A percentile compares a stretch with the other conserved stretches of the same genome.
Evolutionary conservation across 2,113 vertebrate genomes (phyloP).

Genomic region (Lota lota): DNA sequence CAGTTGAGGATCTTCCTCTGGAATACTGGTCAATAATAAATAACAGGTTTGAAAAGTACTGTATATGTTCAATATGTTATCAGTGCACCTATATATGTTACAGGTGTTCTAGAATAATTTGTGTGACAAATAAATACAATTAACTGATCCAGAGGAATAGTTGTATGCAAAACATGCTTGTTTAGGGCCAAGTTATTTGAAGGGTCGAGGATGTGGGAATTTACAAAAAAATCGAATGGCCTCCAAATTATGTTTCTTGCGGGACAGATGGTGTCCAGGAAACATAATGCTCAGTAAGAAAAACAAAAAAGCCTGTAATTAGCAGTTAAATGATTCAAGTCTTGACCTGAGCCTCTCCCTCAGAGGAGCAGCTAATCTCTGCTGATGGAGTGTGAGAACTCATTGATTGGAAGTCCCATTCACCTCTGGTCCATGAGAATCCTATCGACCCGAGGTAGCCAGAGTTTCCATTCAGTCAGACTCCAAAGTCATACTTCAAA

Average conservation of each 20-base stretch:
- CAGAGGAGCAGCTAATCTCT: conserved; percentile 60
- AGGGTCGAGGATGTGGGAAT: too few relatives aligned
- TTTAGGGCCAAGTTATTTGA: too few relatives aligned
- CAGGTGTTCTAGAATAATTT: too few relatives aligned
- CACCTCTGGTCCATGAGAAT: conserved; percentile 45
- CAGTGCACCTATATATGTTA: too few relatives aligned
- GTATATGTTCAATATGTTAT: too few relatives aligned
- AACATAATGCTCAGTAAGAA: conserved; percentile 56
- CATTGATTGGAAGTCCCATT: conserved; percentile 61
- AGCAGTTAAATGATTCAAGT: conserved; percentile 60
- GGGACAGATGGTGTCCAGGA: conserved; percentile 50
- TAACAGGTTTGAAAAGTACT: not conserved
- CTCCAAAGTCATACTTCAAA: conserved; percentile 25
- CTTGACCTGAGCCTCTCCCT: conserved; percentile 48
- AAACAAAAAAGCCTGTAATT: conserved; percentile 53
- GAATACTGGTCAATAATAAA: conserved; percentile 38
- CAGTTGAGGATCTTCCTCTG: conserved; percentile 21
- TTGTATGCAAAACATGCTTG: too few relatives aligned
- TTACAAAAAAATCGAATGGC: conserved; percentile 3
- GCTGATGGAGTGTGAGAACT: conserved; percentile 60
- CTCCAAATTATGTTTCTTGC: conserved; percentile 38
- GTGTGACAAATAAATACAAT: too few relatives aligned
- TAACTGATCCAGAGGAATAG: too few relatives aligned
- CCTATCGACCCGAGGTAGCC: conserved; percentile 43
- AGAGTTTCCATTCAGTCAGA: conserved; percentile 28